These are phyloP conservation scores for Macquaria ambigua DNA, from an alignment of 2,113 vertebrate genomes.

Conservation along the genomic window DNA sequence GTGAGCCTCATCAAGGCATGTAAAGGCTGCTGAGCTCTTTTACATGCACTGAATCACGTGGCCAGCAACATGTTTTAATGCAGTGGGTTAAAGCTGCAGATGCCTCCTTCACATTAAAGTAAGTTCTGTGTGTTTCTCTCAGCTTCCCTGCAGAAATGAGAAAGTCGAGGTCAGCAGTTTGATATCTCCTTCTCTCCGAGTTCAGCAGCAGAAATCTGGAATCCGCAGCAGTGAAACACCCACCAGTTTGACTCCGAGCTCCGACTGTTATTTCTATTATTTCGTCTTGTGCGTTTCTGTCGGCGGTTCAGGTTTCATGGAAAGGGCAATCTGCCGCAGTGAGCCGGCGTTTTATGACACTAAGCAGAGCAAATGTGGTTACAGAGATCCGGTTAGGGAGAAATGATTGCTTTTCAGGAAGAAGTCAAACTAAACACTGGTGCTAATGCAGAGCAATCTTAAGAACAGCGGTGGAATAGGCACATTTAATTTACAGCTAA, in stretches of 20 bases:
- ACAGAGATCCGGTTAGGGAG: conserved; percentile 51
- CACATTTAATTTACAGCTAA: conserved; percentile 61
- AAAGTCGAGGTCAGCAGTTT: conserved; percentile 26
- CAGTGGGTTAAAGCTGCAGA: not conserved
- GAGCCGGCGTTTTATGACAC: conserved; percentile 19
- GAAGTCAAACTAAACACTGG: conserved; percentile 31
- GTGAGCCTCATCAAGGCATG: conserved; percentile 6
- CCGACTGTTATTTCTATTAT: not conserved
- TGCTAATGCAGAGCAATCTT: conserved; percentile 41
- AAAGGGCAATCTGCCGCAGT: conserved; percentile 30
- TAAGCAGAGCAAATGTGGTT: conserved; percentile 58
- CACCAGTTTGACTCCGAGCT: conserved; percentile 15
- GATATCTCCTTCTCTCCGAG: conserved; percentile 13
- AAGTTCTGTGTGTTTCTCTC: not conserved
- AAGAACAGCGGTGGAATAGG: conserved; percentile 44
- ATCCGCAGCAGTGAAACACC: conserved; percentile 7
- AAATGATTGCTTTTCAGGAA: conserved; percentile 57
- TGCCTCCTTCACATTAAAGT: not conserved
- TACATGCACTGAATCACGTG: no score
- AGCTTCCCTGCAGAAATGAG: conserved; percentile 7
- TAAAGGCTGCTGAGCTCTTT: no score
- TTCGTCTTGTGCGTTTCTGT: conserved; percentile 19
- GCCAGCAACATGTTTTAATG: not conserved
- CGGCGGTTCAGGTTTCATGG: conserved; percentile 15
- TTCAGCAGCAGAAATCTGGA: not conserved